Conservation (phyloP, 2,888 invertebrate genomes). For the Aethes cnicana region DNA sequence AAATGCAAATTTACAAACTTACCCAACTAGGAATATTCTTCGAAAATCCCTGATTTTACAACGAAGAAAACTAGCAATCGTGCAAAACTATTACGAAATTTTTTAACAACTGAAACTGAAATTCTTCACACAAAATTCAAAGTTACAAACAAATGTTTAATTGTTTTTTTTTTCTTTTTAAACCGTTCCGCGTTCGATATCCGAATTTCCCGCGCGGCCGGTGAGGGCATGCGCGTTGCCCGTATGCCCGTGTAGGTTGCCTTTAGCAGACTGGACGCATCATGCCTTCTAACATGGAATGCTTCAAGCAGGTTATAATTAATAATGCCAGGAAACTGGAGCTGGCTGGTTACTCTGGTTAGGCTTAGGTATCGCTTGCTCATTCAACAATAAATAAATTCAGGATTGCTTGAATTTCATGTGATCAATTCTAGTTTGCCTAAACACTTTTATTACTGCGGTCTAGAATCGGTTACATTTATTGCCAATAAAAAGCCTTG, state of each 20-base stretch:
- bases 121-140: no score
- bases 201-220: constrained; percentile 20
- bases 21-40: neutral
- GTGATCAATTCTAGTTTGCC: constrained; percentile 1
- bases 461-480: constrained; percentile 34
- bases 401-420: constrained; percentile 1
- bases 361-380: constrained; percentile 26
- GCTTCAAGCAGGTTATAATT: constrained; percentile 48
- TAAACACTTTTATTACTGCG: constrained; percentile 7
- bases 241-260: constrained; percentile 56
- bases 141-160: no score
- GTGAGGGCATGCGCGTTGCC: constrained; percentile 44
- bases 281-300: constrained; percentile 54
- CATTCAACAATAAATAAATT: constrained; percentile 20
- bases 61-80: neutral
- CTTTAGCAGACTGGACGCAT: constrained; percentile 69
- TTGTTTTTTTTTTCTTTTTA: neutral
- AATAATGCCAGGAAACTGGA: constrained; percentile 39
- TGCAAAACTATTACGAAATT: no score
- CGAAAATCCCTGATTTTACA: neutral
- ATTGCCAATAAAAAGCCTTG: constrained; percentile 53
- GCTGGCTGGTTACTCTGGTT: constrained; percentile 32
- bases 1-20: constrained; percentile 2
- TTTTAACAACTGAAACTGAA: no score
- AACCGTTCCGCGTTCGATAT: constrained; percentile 1